phyloP scores from a whole-genome alignment of 2,888 invertebrate genomes.

The Spilosoma lubricipeda region DNA sequence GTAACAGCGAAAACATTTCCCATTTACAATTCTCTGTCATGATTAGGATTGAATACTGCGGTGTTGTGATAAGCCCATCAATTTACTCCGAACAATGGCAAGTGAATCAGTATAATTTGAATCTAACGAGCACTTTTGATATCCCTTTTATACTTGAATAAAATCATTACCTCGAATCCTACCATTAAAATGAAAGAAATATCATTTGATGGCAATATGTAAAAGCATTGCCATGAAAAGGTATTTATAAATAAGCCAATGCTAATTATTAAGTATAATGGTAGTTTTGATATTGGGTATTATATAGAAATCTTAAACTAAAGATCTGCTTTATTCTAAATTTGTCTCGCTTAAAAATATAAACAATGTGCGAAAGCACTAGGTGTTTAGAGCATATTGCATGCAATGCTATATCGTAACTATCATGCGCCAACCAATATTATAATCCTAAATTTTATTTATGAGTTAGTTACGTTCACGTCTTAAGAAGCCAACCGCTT shows the following conservation, averaged over 20 bases:
- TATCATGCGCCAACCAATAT: too few relatives aligned
- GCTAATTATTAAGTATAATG: too few relatives aligned
- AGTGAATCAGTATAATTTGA: constrained; percentile 43
- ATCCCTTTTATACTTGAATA: constrained; percentile 42
- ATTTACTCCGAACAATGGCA: constrained; percentile 40
- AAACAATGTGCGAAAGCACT: too few relatives aligned
- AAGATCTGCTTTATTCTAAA: too few relatives aligned
- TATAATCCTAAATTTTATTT: too few relatives aligned
- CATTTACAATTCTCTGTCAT: constrained; percentile 16
- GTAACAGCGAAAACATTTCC: constrained; percentile 8
- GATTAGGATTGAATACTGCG: constrained; percentile 29
- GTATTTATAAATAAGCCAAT: neutral
- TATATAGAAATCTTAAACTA: too few relatives aligned
- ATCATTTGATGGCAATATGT: constrained; percentile 9
- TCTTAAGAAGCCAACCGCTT: too few relatives aligned
- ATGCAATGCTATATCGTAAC: too few relatives aligned
- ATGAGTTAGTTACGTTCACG: too few relatives aligned
- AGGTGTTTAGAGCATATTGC: too few relatives aligned
- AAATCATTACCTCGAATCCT: constrained; percentile 37
- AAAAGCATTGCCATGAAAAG: constrained; percentile 1
- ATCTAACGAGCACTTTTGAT: constrained; percentile 49
- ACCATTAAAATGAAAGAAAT: constrained; percentile 17
- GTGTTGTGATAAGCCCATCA: constrained; percentile 48
- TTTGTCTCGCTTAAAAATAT: too few relatives aligned
- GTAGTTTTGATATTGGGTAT: too few relatives aligned